Base-by-base conservation (phyloP, 2,888 invertebrate genomes). In the Allophyes oxyacanthae region DNA sequence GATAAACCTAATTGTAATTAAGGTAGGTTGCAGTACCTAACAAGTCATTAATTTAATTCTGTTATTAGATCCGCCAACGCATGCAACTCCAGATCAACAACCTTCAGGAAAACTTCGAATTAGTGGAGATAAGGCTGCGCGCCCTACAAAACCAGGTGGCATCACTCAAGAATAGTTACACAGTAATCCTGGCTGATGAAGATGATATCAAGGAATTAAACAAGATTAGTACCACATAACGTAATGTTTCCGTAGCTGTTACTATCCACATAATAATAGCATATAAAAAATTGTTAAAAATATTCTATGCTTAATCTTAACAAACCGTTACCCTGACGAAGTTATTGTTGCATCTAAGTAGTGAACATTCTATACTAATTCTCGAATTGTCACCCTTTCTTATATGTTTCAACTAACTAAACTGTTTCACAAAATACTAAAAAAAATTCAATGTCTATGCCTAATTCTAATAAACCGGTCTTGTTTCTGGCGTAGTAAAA, bases 71-170 rank as follows among this genome's bases (percentile, higher is more conserved):
- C 37, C 94, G 96, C 48, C 96, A 96, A 80, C 95, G 95, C 63
- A 96, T 96, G 95, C 96, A 96, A 75, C 91, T 95, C 13, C 96
- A 96, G 80, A 95, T 96, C 42, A 95, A 94, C 61, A 95, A 94
- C 75, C 83, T 96, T 58, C 96, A 95, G 76, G 96, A 96, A 75
- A 96, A 95, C 68, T 96, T 96, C 68, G 95, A 96, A 54, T 92
- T 96, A 76, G 96, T 95, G 0, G 96, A 96, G 74, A 94, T 95
- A 71, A 88, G 96, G 15, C 95, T 96, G 10, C 94, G 95, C 30
- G 94, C 95, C 11, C 86, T 96, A 10, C 96, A 96, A 76, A 95
- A 95, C 7, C 96, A 96, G 61, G 95, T 96, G 2, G 92, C 94
- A 37, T 95, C 96, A 41, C 82, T 96, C 52, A 96, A 96, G 71